Base-by-base conservation (phyloP, 2,113 vertebrate species). In the Lepisosteus oculatus region DNA sequence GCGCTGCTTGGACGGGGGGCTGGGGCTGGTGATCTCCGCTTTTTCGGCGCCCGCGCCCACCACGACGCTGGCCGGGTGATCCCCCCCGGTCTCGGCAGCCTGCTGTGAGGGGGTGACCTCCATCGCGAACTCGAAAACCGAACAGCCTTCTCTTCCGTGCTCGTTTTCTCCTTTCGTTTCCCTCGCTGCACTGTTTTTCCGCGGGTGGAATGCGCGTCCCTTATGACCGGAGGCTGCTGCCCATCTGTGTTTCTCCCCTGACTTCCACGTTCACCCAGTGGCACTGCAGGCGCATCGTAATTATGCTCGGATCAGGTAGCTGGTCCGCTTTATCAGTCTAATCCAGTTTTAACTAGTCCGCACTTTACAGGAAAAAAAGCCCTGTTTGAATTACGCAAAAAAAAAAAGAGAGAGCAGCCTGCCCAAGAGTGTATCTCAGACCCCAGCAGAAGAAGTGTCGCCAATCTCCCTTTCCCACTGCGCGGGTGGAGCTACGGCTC, bases 1-100 rank as follows among this genome's bases (percentile, higher is more conserved):
- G 41, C 95, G 90, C 81, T 86, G 89, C 76, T 88, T 90, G 82
- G 79, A 74, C 67, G 83, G 76, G 0, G 73, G 83, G 65, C 65
- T 80, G 1, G 86, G 87, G 55, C 72, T 68, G 64, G 55, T 45
- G 29, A 85, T 82, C 0, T 71, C 82, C 2, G 63, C 55, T 43
- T 79, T 51, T 13, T 86, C 83, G 9, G 72, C 74, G 3, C 78
- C 81, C 41, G 68, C 47, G 0, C 61, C 76, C 2, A 77, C 65
- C 43, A 80, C 69, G 3, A 73, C 67, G 0, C 67, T 76, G 44
- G 77, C n/a, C 9, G 80, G 71, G 78, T 91, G 90, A 67, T 91
- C 89, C 9, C 84, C 89, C 12, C 79, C 86, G 76, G 84, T 79
- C 65, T 91, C 91, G 3, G 78, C 69, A 6, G 72, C 76, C 63